Conservation (phyloP, 2,888 invertebrate species). For the Volucella bombylans region DNA sequence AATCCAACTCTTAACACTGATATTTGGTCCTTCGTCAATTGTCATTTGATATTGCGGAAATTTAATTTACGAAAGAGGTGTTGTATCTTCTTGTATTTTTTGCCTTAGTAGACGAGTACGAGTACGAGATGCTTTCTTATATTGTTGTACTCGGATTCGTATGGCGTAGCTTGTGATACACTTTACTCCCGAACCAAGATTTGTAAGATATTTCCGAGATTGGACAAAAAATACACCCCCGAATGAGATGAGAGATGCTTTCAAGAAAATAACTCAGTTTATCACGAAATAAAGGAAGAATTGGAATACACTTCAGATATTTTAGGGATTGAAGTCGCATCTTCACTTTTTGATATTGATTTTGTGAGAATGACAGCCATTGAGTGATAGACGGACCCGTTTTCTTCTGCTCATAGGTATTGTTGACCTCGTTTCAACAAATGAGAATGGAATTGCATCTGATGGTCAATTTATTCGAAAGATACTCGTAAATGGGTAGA, state of each 20-base stretch:
- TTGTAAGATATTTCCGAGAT: conserved; percentile 27
- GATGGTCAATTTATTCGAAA: too few relatives aligned
- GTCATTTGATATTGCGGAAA: conserved; percentile 61
- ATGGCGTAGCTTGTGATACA: too few relatives aligned
- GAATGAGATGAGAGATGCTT: conserved; percentile 38
- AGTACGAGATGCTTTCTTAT: neutral
- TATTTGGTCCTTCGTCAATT: conserved; percentile 43
- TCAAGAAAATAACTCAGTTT: conserved; percentile 40
- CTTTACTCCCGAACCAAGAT: neutral
- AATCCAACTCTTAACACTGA: conserved; percentile 1
- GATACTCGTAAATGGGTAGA: too few relatives aligned
- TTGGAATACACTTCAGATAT: conserved; percentile 38
- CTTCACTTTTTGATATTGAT: conserved; percentile 18
- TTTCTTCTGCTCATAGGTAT: too few relatives aligned
- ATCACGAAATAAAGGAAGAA: conserved; percentile 6
- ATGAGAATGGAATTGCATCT: too few relatives aligned
- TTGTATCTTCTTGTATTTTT: conserved; percentile 1
- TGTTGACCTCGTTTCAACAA: too few relatives aligned
- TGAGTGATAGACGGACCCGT: too few relatives aligned
- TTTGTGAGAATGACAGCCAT: conserved; percentile 5
- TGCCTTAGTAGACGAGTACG: conserved; percentile 12
- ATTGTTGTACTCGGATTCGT: too few relatives aligned
- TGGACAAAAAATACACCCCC: conserved; percentile 11
- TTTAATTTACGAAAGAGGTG: conserved; percentile 59
- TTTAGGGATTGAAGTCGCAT: conserved; percentile 8